These are phyloP conservation scores for Dendrocincla tyrannina DNA, from an alignment of 2,797 vertebrate species.

Conservation along the genomic window DNA sequence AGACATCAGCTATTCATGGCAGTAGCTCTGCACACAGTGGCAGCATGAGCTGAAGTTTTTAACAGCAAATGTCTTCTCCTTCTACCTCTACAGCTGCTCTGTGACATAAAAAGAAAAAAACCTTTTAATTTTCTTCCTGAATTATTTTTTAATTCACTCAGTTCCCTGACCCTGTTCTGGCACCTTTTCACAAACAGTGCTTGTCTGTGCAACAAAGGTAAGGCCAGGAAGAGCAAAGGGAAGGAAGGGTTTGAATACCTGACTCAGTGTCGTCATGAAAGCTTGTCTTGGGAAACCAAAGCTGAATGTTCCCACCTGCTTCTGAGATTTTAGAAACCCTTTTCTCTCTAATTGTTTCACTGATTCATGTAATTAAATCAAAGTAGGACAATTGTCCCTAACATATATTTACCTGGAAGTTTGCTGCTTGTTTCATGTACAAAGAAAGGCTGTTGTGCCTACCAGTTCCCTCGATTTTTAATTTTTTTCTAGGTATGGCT, in stretches of 20 bases:
- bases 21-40: background rate
- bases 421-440: background rate
- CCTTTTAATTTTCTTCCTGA: background rate
- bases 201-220: background rate
- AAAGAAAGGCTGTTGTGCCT: background rate
- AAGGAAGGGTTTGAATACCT: background rate
- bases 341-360: background rate
- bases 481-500: background rate
- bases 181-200: background rate
- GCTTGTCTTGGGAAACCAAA: slow-evolving; percentile 44
- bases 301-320: background rate
- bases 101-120: background rate
- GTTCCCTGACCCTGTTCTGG: background rate
- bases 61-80: background rate
- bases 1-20: background rate
- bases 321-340: slow-evolving; percentile 12
- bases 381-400: background rate
- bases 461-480: background rate
- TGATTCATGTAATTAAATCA: slow-evolving; percentile 2
- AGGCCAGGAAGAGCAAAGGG: background rate
- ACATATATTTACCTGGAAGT: background rate
- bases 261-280: background rate
- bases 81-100: background rate
- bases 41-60: background rate
- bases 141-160: background rate